Base-by-base conservation (phyloP, 2,888 invertebrate genomes). In the Mesorhabditis spiculigera region DNA sequence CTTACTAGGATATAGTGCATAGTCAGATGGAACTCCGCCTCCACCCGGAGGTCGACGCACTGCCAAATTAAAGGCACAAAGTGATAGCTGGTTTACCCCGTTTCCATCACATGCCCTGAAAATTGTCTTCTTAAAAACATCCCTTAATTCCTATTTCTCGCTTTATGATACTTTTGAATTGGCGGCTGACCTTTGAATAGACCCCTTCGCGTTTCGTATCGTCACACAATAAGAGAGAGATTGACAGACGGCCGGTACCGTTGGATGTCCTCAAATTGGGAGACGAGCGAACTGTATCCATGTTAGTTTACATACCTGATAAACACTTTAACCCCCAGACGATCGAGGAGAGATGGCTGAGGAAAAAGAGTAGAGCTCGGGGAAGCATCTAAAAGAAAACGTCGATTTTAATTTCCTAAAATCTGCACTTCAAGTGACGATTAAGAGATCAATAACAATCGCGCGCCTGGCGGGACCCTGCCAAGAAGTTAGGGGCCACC, bases 321-420 rank as follows among this genome's bases (percentile, higher is more conserved):
- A 50, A 50, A 50, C 58, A 50, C 58, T 50, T 50, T n/a, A 50
- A n/a, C 58, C 10, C 58, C 58, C 58, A 50, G 58, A n/a, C n/a
- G n/a, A n/a, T 13, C 10, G n/a, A 10, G 58, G n/a, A n/a, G 8
- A 13, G 58, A 1, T 50, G 58, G 58, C 8, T n/a, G 58, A 50
- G 58, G n/a, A 50, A 50, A 50, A 50, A 10, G 58, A 50, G 58
- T n/a, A 50, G n/a, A 50, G 10, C 10, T n/a, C n/a, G 8, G 58
- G n/a, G 10, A n/a, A 50, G 58, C 58, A 50, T 50, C n/a, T 50
- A 13, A n/a, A 10, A 13, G 58, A 50, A 50, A 50, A 13, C n/a
- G 8, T 50, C 10, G n/a, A 50, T n/a, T n/a, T 13, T 13, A 50
- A 50, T 50, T 50, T n/a, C 10, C 28, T 28, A 28, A 28, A 28